Percentiles rank a stretch among this genome's conserved stretches.
phyloP scores from a whole-genome alignment of 2,797 vertebrate genomes.

The Gadopsis marmoratus region DNA sequence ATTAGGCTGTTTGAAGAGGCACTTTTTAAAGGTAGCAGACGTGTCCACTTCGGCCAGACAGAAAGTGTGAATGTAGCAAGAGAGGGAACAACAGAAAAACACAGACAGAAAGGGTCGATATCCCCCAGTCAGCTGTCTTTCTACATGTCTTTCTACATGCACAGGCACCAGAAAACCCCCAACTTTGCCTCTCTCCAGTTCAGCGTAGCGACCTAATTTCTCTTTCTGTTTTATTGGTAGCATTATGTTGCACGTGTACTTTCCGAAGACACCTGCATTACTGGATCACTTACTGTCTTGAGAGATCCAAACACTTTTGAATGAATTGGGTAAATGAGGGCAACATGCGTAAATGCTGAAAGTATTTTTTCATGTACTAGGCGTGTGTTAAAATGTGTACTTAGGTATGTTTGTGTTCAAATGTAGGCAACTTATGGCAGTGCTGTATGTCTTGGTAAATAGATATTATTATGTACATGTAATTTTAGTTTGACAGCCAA shows the following conservation, averaged over 20 bases:
- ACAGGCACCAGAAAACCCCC: conserved; percentile 11
- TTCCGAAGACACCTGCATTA: background rate
- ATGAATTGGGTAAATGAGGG: background rate
- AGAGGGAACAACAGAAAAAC: background rate
- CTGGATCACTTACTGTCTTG: background rate
- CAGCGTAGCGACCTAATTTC: background rate
- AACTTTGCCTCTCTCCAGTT: background rate
- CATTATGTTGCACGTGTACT: background rate
- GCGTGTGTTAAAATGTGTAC: background rate
- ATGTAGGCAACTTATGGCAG: background rate
- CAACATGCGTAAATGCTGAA: too few relatives aligned
- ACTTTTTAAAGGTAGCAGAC: background rate
- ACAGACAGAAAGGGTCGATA: background rate
- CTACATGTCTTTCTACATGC: too few relatives aligned
- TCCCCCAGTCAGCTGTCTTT: background rate
- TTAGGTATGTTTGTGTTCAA: too few relatives aligned
- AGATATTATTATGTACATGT: background rate
- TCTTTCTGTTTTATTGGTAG: conserved; percentile 9
- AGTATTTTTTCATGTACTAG: background rate
- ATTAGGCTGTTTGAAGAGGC: background rate
- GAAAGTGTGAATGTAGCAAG: background rate
- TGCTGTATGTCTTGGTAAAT: background rate
- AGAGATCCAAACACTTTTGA: background rate
- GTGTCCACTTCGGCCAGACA: background rate
- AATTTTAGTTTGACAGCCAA: background rate